A percentile compares a stretch with the other conserved stretches of the same genome.
Evolutionary conservation across 2,797 vertebrate species (phyloP).

Genomic region (Rhincodon typus): DNA sequence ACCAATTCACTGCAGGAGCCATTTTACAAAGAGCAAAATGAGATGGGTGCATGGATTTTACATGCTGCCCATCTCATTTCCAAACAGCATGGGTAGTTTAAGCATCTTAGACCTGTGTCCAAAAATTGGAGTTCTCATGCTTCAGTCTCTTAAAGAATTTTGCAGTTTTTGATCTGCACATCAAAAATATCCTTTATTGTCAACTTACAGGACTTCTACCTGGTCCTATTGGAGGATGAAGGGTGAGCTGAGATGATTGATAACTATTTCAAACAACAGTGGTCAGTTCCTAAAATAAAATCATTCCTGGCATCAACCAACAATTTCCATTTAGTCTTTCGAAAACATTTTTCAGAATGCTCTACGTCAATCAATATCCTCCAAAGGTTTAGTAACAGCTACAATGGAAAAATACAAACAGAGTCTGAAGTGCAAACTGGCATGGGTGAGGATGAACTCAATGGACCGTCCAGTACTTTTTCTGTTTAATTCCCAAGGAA

Average conservation of each 20-base stretch:
- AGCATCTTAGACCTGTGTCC: too few relatives aligned
- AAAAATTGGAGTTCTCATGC: background rate
- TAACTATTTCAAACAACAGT: background rate
- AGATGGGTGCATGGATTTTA: background rate
- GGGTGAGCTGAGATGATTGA: background rate
- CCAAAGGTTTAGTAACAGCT: background rate
- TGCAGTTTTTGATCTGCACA: background rate
- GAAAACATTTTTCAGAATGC: slow-evolving; percentile 10
- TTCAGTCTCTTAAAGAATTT: background rate
- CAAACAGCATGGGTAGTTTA: too few relatives aligned
- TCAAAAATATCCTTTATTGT: background rate
- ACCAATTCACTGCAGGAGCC: background rate
- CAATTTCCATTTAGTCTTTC: background rate
- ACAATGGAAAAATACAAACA: slow-evolving; percentile 10
- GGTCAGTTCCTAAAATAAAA: slow-evolving; percentile 21
- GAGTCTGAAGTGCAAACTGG: background rate
- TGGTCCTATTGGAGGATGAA: background rate
- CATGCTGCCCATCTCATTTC: background rate
- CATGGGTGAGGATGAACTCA: background rate
- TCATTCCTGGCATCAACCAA: slow-evolving; percentile 13
- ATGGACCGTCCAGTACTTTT: background rate
- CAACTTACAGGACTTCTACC: background rate
- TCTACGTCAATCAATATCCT: background rate
- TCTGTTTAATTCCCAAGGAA: background rate
- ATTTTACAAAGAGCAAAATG: background rate